Evolutionary conservation across 2,888 invertebrate species (phyloP), one percentile per base, ranked within the genome.

Genomic region (Mimumesa dahlbomi): DNA sequence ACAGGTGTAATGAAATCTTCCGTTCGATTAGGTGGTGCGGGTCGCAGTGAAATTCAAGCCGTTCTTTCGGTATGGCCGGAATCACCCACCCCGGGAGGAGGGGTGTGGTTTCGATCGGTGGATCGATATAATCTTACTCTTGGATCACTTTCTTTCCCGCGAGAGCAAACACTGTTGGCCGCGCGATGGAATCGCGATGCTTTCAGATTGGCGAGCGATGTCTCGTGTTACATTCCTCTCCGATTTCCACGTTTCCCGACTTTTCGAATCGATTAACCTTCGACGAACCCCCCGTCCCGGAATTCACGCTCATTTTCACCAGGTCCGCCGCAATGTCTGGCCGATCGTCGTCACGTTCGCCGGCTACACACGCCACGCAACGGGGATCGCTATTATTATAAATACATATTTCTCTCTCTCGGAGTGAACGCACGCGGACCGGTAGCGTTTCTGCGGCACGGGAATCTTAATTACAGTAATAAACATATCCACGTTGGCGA

Each of bases 111-210:
- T 11, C 49, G 58, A 58, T 52, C 13, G n/a, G 50, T n/a, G 14
- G 14, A 21, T 53, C 49, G 42, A 57, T 64, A 22, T 49, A 19
- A 36, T 49, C 48, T 57, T 22, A 22, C 57, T 13, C 22, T 5
- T 38, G 34, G 49, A 52, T 57, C 57, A 52, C 49, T 68, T 57
- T 68, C 64, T 48, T 68, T 48, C 34, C 13, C 25, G 34, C 19
- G 25, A 57, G 46, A 57, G 45, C 21, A 18, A 22, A 29, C 46
- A 29, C 1, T 14, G 3, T 6, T 1, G 22, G n/a, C 18, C 4
- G 13, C 0, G 13, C 0, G 19, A 40, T 6, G 0, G 13, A 11
- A 36, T n/a, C 22, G 43, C 9, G 29, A 21, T 54, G 54, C 31
- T 43, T n/a, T 19, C 22, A 5, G 21, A 45, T 45, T 45, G 25